phyloP scores from a whole-genome alignment of 2,888 invertebrate genomes.

The Lasioglossum malachurum region DNA sequence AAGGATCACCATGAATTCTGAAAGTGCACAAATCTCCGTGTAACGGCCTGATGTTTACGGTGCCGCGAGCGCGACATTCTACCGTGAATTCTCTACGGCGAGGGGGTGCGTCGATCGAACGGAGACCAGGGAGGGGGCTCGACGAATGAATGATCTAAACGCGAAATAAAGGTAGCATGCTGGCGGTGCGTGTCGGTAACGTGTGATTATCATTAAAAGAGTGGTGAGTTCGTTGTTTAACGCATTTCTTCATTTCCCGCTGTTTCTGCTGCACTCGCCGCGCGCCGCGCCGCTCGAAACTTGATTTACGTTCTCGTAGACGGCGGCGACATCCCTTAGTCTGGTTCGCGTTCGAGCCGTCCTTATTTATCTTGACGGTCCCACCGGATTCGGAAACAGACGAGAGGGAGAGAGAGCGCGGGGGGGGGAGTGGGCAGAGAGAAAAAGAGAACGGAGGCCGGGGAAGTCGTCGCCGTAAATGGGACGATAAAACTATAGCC shows the following conservation, averaged over 20 bases:
- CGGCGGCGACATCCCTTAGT: slow-evolving; percentile 21
- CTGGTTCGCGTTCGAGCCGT: slow-evolving; percentile 55
- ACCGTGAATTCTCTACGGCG: slow-evolving; percentile 8
- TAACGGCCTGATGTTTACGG: slow-evolving; percentile 10
- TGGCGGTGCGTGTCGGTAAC: not conserved
- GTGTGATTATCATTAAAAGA: slow-evolving; percentile 31
- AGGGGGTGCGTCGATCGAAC: slow-evolving; percentile 6
- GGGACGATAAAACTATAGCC: slow-evolving; percentile 71
- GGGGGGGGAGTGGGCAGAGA: slow-evolving; percentile 20
- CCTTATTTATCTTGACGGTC: slow-evolving; percentile 70
- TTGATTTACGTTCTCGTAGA: slow-evolving; percentile 55
- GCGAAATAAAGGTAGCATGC: slow-evolving; percentile 22
- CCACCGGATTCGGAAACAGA: slow-evolving; percentile 69
- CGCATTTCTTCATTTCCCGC: not conserved
- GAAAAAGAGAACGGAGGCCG: slow-evolving; percentile 21
- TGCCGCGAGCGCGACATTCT: not conserved
- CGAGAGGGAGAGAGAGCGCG: slow-evolving; percentile 17
- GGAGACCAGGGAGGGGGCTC: not conserved
- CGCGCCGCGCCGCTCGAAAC: slow-evolving; percentile 10
- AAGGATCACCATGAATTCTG: slow-evolving; percentile 15
- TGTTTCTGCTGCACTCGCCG: not conserved
- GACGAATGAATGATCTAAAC: slow-evolving; percentile 32
- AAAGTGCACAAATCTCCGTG: slow-evolving; percentile 25
- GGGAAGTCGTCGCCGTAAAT: slow-evolving; percentile 62
- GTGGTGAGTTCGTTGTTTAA: slow-evolving; percentile 27